Percentiles rank a stretch among this genome's conserved stretches.
phyloP scores from a whole-genome alignment of 2,797 vertebrate species.

The Parauchenoglanis ngamensis region DNA sequence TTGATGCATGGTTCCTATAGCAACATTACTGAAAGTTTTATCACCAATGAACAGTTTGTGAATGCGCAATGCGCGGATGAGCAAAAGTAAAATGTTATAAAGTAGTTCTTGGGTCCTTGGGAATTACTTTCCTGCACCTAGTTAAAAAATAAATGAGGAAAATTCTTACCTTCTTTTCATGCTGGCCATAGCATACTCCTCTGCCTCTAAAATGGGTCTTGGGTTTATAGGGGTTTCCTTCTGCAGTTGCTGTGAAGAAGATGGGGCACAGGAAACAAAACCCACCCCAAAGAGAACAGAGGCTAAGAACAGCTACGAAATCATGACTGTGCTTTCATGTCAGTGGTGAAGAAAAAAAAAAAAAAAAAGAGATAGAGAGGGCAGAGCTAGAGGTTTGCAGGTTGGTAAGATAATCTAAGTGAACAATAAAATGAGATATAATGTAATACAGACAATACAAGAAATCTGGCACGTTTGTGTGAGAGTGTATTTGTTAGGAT shows the following conservation, averaged over 20 bases:
- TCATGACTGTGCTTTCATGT: background rate
- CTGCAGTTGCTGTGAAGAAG: constrained; percentile 17
- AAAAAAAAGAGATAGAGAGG: background rate
- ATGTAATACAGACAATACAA: background rate
- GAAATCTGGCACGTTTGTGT: background rate
- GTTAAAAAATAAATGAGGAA: background rate
- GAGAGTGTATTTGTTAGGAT: background rate
- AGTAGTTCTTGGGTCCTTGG: background rate
- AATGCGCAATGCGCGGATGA: background rate
- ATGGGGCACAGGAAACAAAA: constrained; percentile 26
- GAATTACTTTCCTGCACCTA: background rate
- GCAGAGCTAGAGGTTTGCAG: background rate
- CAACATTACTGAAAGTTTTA: constrained; percentile 11
- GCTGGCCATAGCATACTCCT: constrained; percentile 51
- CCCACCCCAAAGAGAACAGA: background rate
- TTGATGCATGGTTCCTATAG: constrained; percentile 22
- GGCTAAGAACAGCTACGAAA: background rate
- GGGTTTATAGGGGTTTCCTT: constrained; percentile 17
- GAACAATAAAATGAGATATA: background rate
- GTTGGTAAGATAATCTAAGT: background rate
- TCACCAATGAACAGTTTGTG: background rate
- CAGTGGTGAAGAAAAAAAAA: background rate
- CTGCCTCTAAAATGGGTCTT: constrained; percentile 14
- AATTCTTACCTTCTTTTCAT: constrained; percentile 80
- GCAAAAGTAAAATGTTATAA: background rate